phyloP scores from a whole-genome alignment of 2,797 vertebrate genomes.

The Phoebastria nigripes region DNA sequence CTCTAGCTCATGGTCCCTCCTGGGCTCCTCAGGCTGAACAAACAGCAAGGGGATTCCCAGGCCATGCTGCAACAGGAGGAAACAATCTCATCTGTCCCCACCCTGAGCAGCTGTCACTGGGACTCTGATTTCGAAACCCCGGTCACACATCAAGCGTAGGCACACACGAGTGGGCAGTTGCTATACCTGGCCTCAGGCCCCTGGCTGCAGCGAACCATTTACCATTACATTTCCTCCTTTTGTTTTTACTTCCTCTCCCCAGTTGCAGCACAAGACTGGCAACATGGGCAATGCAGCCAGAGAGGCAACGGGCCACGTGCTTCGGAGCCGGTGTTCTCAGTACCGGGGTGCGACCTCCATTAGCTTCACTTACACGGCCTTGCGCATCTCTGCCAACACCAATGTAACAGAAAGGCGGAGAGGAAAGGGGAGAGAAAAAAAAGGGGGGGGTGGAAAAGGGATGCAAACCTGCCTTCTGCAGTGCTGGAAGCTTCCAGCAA shows the following conservation, averaged over 20 bases:
- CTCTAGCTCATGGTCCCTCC: neutral
- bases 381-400: neutral
- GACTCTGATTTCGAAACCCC: neutral
- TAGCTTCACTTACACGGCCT: neutral
- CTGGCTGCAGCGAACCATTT: neutral
- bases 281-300: neutral
- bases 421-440: neutral
- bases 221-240: neutral
- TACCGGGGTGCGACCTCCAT: fast-evolving
- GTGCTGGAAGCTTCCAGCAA: neutral
- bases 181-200: neutral
- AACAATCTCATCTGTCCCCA: neutral
- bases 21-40: neutral
- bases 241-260: neutral
- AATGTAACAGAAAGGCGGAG: neutral
- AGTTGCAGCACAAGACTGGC: neutral
- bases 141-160: neutral
- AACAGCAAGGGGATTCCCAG: neutral
- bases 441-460: no score
- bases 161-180: neutral
- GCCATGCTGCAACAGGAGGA: neutral
- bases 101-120: neutral
- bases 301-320: neutral
- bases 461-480: neutral
- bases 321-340: neutral